Percentiles rank a stretch among this genome's conserved stretches.
Evolutionary conservation across 2,797 vertebrate species (phyloP).

Genomic region (Heteromormyrus szaboi): DNA sequence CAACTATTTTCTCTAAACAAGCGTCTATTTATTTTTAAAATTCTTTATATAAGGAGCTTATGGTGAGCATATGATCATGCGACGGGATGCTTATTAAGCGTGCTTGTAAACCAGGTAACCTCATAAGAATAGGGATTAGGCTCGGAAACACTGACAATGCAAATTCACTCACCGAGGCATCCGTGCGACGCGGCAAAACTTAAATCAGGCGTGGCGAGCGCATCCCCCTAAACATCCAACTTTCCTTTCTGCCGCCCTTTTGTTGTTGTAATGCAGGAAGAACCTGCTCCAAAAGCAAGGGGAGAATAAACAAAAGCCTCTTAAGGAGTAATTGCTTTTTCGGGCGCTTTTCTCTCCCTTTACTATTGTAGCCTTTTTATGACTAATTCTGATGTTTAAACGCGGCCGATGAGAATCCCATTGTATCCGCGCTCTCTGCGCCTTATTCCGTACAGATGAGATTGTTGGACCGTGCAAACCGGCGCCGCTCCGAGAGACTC

Average conservation of each 20-base stretch:
- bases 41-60: slow-evolving; percentile 49
- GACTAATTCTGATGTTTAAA: slow-evolving; percentile 38
- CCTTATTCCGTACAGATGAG: slow-evolving; percentile 7
- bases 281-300: slow-evolving; percentile 38
- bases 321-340: slow-evolving; percentile 48
- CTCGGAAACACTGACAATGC: slow-evolving; percentile 47
- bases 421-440: slow-evolving; percentile 22
- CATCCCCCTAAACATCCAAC: slow-evolving; percentile 47
- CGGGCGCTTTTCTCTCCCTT: slow-evolving; percentile 35
- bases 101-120: slow-evolving; percentile 54
- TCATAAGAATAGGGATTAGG: slow-evolving; percentile 50
- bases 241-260: slow-evolving; percentile 41
- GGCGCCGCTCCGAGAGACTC: not conserved
- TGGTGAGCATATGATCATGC: slow-evolving; percentile 42
- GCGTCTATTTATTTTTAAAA: slow-evolving; percentile 39
- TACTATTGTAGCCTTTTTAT: slow-evolving; percentile 30
- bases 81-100: slow-evolving; percentile 47
- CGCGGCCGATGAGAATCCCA: slow-evolving; percentile 30
- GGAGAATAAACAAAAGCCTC: slow-evolving; percentile 43
- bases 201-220: slow-evolving; percentile 38
- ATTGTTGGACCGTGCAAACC: slow-evolving; percentile 11
- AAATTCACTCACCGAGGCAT: slow-evolving; percentile 40
- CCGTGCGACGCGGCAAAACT: slow-evolving; percentile 35
- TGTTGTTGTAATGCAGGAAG: slow-evolving; percentile 40
- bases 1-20: slow-evolving; percentile 36